These are phyloP conservation scores for Strongylocentrotus purpuratus DNA, from an alignment of 35 echinoderm and acorn worm species.

Conservation along the genomic window DNA sequence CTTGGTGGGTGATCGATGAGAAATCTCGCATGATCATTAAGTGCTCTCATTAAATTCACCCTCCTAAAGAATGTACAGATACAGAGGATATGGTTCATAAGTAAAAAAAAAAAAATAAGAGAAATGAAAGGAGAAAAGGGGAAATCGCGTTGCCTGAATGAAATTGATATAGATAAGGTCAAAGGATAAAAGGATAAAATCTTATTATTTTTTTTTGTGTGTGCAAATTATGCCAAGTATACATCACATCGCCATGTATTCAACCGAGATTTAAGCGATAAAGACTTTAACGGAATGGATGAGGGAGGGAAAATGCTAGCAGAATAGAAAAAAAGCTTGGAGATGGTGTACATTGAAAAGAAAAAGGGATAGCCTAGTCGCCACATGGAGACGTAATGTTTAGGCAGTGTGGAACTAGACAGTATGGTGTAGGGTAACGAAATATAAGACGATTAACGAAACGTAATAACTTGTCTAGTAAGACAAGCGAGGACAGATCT, in stretches of 20 bases:
- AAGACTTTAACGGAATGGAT: background rate
- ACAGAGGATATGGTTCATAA: no score
- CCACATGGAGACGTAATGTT: background rate
- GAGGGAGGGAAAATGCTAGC: background rate
- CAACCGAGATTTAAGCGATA: background rate
- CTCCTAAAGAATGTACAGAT: no score
- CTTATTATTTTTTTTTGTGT: no score
- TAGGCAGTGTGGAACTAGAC: background rate
- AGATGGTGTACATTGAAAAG: background rate
- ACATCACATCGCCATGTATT: background rate
- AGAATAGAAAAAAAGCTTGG: background rate
- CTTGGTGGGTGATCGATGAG: no score
- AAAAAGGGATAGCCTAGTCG: background rate
- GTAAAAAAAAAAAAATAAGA: no score
- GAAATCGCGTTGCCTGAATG: background rate
- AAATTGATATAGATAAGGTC: background rate
- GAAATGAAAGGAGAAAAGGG: no score
- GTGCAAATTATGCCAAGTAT: no score
- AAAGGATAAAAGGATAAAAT: no score
- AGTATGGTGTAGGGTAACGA: background rate
- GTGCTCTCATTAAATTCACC: no score
- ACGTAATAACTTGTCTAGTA: background rate
- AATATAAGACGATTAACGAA: background rate
- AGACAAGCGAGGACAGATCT: background rate
- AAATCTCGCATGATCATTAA: no score